phyloP scores from a whole-genome alignment of 2,797 vertebrate species.

The Catostomus latipinnis region DNA sequence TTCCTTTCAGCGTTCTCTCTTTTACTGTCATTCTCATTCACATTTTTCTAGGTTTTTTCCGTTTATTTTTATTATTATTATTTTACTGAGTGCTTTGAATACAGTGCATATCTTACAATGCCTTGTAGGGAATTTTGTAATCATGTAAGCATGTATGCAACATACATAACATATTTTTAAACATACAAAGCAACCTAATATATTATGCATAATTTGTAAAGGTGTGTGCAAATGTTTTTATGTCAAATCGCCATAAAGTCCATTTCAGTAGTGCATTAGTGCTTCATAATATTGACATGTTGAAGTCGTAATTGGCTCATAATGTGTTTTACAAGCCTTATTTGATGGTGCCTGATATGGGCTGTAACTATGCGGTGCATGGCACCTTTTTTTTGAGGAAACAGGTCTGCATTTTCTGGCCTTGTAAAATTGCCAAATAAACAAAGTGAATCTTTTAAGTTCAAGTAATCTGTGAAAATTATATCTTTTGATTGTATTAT shows the following conservation, averaged over 20 bases:
- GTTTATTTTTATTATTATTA: constrained; percentile 45
- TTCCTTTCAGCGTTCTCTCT: constrained; percentile 56
- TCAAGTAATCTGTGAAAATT: constrained; percentile 8
- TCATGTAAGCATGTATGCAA: constrained; percentile 35
- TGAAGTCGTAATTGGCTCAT: neutral
- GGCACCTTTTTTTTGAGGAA: constrained; percentile 73
- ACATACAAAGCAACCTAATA: constrained; percentile 26
- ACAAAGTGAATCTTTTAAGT: constrained; percentile 4
- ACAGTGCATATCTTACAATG: constrained; percentile 37
- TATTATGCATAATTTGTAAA: constrained; percentile 37
- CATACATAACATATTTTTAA: constrained; percentile 23
- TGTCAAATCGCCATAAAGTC: constrained; percentile 7
- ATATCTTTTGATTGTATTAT: constrained; percentile 67
- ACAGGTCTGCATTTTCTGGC: constrained; percentile 82
- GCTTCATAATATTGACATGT: constrained; percentile 21
- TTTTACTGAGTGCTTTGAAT: constrained; percentile 45
- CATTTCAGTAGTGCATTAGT: constrained; percentile 27
- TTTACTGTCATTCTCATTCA: constrained; percentile 36
- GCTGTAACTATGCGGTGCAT: constrained; percentile 74
- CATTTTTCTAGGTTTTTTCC: constrained; percentile 29
- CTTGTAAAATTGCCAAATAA: constrained; percentile 31
- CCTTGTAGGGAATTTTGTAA: constrained; percentile 2
- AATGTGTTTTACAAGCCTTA: constrained; percentile 18
- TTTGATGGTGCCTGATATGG: constrained; percentile 10
- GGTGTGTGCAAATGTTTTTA: constrained; percentile 25